Evolutionary conservation across 1,140 invertebrate genomes (phyloP), one percentile per base, ranked within the genome.

Genomic region (Meloidogyne hapla): DNA sequence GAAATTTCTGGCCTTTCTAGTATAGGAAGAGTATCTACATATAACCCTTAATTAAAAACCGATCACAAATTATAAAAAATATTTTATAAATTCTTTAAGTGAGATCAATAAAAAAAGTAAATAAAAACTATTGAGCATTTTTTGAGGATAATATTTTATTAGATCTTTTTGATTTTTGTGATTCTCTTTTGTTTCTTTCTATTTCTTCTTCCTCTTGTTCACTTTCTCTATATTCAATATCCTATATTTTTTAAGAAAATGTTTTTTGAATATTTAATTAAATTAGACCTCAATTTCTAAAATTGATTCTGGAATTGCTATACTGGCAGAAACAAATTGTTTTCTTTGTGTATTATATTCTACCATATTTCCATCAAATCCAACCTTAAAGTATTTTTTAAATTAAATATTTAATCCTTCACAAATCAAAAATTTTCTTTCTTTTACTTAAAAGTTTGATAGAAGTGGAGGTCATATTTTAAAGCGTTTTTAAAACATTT

Each of bases 331-430:
- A 56, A 56, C 48, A 56, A 56, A 56, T 56, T 56, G 25, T 26
- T 62, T 70, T 56, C 69, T 70, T 70, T 70, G 13, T 25, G n/a
- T 13, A 38, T 28, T 10, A 38, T 70, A 56, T 26, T 25, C 26
- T 15, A 38, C 56, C 38, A 26, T 38, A 56, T 56, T 40, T 70
- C 25, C 42, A 28, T 70, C 26, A 18, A 69, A 69, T 56, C 48
- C 48, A n/a, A 56, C 48, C 48, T 56, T n/a, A 56, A 56, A n/a
- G 8, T 56, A 56, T 56, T 56, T 56, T 56, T 56, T n/a, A 56
- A n/a, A n/a, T 15, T 48, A 15, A 48, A 48, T 48, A 48, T 18
- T 18, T 48, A 48, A 18, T 18, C 15, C 18, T 48, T 48, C 45
- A 48, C 8, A 33, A 33, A 33, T 5, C 33, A 3, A 3, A 33